Evolutionary conservation across 2,888 invertebrate species (phyloP), one percentile per base, ranked within the genome.

Genomic region (Hemaris fuciformis): DNA sequence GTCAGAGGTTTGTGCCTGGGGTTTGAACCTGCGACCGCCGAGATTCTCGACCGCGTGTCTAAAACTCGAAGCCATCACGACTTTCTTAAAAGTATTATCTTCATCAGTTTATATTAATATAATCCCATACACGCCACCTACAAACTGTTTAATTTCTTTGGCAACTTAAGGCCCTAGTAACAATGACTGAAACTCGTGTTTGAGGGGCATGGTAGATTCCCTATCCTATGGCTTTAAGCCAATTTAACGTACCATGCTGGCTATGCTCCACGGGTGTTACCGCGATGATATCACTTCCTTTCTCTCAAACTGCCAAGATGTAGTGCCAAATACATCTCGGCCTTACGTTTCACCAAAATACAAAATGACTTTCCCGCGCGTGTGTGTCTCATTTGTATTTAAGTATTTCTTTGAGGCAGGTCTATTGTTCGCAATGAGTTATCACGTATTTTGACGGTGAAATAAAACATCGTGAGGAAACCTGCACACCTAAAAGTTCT

Each of bases 221-320:
- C 0, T 10, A n/a, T 38, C n/a, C 15, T 10, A 8, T 53, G 53
- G 53, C 53, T 53, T 53, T 3, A 18, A 18, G 53, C 53, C 53
- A 53, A 53, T 18, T 4, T 27, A 27, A 27, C n/a, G n/a, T n/a
- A 10, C 13, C 31, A 7, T 13, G 15, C 48, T 27, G 27, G 48
- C 48, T 25, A 15, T 25, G n/a, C 27, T 31, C 53, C 53, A 31
- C 27, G 7, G 27, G 18, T n/a, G 18, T 53, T 31, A 10, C 31
- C 18, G 53, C 31, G 53, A 53, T 31, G 53, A 48, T 27, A 48
- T 53, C 31, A 53, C 53, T 53, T 53, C 53, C 31, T 53, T 53
- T 31, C 53, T 31, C 27, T 31, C 27, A 31, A 23, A 31, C 15
- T 53, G 53, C 53, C 53, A 53, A 53, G 31, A 53, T 27, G 18